These are phyloP conservation scores for Heliconius ismenius DNA, from an alignment of 2,888 invertebrate species.

Conservation along the genomic window DNA sequence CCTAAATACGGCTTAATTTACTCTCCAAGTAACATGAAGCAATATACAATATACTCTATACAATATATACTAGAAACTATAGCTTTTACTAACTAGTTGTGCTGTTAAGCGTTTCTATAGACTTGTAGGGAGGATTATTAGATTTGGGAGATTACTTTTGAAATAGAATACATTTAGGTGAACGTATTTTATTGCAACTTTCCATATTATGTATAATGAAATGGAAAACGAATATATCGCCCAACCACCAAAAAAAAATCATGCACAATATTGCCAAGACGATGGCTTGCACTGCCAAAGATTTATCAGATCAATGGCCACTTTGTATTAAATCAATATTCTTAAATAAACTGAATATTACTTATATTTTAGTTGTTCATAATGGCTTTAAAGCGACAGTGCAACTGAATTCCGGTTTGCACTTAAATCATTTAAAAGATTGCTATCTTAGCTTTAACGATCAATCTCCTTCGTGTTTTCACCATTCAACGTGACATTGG, in stretches of 20 bases:
- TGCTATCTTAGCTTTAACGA: slow-evolving; percentile 22
- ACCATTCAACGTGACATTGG: slow-evolving; percentile 10
- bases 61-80: slow-evolving; percentile 18
- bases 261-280: no score
- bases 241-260: no score
- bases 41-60: slow-evolving; percentile 19
- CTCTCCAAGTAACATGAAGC: slow-evolving; percentile 7
- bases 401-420: neutral
- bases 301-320: no score
- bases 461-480: slow-evolving; percentile 26
- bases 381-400: neutral
- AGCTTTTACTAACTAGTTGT: neutral
- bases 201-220: neutral
- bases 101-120: neutral
- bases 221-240: no score
- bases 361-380: neutral
- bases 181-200: neutral
- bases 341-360: neutral
- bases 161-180: neutral
- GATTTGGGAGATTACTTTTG: neutral
- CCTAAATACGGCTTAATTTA: slow-evolving; percentile 24
- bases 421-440: slow-evolving; percentile 12
- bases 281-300: no score
- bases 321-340: neutral
- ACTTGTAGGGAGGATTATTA: neutral